phyloP scores from a whole-genome alignment of 2,113 vertebrate species.

The Hippocampus guttulatus region DNA sequence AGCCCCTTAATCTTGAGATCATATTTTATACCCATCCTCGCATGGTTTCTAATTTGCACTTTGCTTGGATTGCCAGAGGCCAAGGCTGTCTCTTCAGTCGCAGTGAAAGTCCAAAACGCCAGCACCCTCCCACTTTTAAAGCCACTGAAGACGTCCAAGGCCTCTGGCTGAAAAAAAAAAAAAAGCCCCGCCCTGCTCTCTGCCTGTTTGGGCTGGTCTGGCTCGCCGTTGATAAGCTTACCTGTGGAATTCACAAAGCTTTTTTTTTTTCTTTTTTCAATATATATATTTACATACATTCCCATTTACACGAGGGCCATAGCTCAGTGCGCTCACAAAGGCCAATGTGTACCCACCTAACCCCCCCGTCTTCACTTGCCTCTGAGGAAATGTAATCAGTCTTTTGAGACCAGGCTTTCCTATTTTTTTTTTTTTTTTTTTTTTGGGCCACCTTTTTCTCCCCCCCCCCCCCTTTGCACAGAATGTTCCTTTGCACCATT shows the following conservation, averaged over 20 bases:
- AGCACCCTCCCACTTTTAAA: conserved; percentile 58
- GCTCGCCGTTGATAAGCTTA: conserved; percentile 71
- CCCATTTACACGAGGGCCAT: conserved; percentile 57
- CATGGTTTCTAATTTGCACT: background rate
- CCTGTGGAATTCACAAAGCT: conserved; percentile 79
- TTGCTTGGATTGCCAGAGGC: background rate
- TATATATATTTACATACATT: conserved; percentile 48
- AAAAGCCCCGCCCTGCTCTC: conserved; percentile 65
- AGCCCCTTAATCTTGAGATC: background rate
- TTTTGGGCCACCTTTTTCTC: conserved; percentile 34
- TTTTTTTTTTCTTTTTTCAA: conserved; percentile 46
- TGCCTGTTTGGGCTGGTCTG: conserved; percentile 77
- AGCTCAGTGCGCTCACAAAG: conserved; percentile 65
- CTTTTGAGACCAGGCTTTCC: conserved; percentile 48
- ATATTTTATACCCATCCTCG: no score
- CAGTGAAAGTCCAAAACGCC: conserved; percentile 74
- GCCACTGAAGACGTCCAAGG: conserved; percentile 63
- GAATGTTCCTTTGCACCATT: conserved; percentile 51
- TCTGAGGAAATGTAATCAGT: conserved; percentile 63
- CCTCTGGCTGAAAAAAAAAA: conserved; percentile 60
- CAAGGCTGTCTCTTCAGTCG: conserved; percentile 10
- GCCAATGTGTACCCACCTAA: conserved; percentile 66
- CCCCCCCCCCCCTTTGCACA: conserved; percentile 25
- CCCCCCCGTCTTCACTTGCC: conserved; percentile 35
- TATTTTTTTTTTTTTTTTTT: conserved; percentile 5